phyloP scores from a whole-genome alignment of 2,113 vertebrate species.

The Entosphenus tridentatus region DNA sequence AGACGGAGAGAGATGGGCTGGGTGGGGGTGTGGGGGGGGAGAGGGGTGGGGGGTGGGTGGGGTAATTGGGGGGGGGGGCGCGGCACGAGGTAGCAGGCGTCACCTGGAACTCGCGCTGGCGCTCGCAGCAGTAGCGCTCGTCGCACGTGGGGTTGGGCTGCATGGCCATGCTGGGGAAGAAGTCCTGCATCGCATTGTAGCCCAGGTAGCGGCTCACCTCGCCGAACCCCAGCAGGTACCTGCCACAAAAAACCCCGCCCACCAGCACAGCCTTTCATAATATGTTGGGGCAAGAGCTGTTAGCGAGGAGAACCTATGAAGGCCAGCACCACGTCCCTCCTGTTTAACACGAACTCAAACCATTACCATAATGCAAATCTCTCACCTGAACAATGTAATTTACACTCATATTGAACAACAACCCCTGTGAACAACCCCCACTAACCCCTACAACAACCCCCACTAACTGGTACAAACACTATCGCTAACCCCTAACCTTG shows the following conservation, averaged over 20 bases:
- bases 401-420: too few relatives aligned
- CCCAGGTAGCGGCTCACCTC: slow-evolving; percentile 81
- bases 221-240: slow-evolving; percentile 69
- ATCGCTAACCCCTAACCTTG: too few relatives aligned
- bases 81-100: background rate
- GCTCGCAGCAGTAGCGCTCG: slow-evolving; percentile 49
- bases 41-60: background rate
- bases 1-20: too few relatives aligned
- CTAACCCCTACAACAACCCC: too few relatives aligned
- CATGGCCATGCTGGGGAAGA: slow-evolving; percentile 82
- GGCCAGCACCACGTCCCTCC: too few relatives aligned
- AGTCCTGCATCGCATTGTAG: slow-evolving; percentile 94
- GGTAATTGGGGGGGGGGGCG: background rate
- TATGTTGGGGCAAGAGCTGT: too few relatives aligned
- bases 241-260: slow-evolving; percentile 16
- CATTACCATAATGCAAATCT: too few relatives aligned
- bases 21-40: background rate
- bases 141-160: slow-evolving; percentile 73
- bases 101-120: slow-evolving; percentile 60
- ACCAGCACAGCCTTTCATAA: background rate
- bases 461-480: too few relatives aligned
- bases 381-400: too few relatives aligned
- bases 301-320: too few relatives aligned
- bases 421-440: too few relatives aligned
- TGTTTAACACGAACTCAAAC: too few relatives aligned